Conservation (phyloP, 2,113 vertebrate genomes). For the Pimephales promelas region DNA sequence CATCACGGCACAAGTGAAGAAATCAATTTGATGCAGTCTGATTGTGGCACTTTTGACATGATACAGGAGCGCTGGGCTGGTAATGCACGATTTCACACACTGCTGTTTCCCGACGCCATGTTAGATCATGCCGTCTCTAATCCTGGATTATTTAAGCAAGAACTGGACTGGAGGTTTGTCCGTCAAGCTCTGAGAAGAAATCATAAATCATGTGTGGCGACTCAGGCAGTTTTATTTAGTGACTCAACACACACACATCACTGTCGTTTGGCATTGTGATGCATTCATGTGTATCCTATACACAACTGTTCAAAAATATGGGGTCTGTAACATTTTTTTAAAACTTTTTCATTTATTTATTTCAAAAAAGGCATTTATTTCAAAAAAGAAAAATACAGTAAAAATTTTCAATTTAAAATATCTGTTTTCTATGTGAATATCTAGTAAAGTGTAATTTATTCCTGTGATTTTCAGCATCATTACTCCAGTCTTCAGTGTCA, state of each 20-base stretch:
- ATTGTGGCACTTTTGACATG: slow-evolving; percentile 45
- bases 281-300: too few species aligned
- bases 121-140: slow-evolving; percentile 5
- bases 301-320: too few species aligned
- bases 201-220: background rate
- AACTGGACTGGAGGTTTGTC: background rate
- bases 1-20: background rate
- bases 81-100: slow-evolving; percentile 21
- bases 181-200: background rate
- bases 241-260: background rate
- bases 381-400: background rate
- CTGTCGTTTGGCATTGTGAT: background rate
- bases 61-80: slow-evolving; percentile 9
- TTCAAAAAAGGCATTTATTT: background rate
- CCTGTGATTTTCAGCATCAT: background rate
- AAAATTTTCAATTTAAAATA: background rate
- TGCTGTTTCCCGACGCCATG: slow-evolving; percentile 9
- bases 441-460: background rate
- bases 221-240: background rate
- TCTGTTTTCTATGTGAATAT: background rate
- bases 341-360: too few species aligned
- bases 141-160: background rate
- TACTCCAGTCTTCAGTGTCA: background rate
- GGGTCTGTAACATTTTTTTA: too few species aligned
- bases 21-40: slow-evolving; percentile 47